Evolutionary conservation across 1,140 invertebrate genomes (phyloP).

Genomic region (Pentalonia nigronervosa): DNA sequence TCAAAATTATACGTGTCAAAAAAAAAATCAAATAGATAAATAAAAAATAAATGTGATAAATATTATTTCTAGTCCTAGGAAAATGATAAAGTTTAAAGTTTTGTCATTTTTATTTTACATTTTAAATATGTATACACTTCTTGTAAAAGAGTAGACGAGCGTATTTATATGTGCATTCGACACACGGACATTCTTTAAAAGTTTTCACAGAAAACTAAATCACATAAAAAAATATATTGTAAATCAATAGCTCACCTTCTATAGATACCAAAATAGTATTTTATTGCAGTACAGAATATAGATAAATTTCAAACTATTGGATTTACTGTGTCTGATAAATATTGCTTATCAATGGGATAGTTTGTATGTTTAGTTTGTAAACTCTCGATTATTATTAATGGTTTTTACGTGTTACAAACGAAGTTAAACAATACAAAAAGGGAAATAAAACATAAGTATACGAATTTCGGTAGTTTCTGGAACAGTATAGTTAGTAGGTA

Average conservation of each 20-base stretch:
- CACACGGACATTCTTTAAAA: background rate
- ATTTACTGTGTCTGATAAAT: background rate
- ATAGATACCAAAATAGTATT: background rate
- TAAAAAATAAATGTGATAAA: background rate
- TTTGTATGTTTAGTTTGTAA: background rate
- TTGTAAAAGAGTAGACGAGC: background rate
- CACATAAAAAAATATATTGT: background rate
- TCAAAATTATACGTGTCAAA: background rate
- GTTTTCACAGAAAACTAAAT: slow-evolving; percentile 6
- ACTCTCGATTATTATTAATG: slow-evolving; percentile 6
- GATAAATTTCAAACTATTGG: background rate
- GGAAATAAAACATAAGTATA: background rate
- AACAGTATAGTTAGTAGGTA: background rate
- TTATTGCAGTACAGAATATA: background rate
- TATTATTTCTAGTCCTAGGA: background rate
- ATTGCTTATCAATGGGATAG: background rate
- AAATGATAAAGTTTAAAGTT: background rate
- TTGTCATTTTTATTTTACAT: background rate
- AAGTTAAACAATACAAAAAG: background rate
- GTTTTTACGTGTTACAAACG: background rate
- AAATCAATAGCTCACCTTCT: background rate
- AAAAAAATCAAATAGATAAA: too few relatives aligned
- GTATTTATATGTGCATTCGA: background rate
- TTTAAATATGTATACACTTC: background rate
- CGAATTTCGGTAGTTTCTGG: background rate